These are phyloP conservation scores for Atractosteus spatula DNA, from an alignment of 2,113 vertebrate species.

Conservation along the genomic window DNA sequence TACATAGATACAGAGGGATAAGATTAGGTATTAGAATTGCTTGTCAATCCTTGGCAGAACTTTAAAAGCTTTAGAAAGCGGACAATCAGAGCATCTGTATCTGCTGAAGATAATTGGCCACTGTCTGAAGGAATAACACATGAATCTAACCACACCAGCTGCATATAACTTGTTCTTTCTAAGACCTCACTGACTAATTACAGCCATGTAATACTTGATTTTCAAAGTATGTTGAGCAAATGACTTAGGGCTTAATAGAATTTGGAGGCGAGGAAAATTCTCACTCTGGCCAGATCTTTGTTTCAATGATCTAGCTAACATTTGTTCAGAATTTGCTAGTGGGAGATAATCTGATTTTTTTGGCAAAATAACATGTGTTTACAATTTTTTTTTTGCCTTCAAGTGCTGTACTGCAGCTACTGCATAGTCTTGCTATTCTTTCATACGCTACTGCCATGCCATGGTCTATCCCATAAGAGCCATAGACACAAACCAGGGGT, in stretches of 20 bases:
- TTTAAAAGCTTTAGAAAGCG: conserved; percentile 9
- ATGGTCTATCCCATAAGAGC: not conserved
- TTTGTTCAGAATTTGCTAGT: conserved; percentile 50
- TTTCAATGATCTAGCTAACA: conserved; percentile 19
- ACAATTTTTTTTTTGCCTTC: conserved; percentile 46
- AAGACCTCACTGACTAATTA: conserved; percentile 20
- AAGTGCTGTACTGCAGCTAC: conserved; percentile 39
- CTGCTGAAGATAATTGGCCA: conserved; percentile 18
- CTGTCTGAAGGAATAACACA: conserved; percentile 2
- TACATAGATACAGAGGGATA: not conserved
- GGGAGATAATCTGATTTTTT: conserved; percentile 17
- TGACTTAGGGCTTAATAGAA: conserved; percentile 14
- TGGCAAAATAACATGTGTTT: conserved; percentile 60
- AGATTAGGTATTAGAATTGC: conserved; percentile 13
- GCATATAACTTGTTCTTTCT: conserved; percentile 21
- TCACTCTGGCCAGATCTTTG: conserved; percentile 37
- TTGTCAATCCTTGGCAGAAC: conserved; percentile 13
- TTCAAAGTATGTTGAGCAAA: conserved; percentile 34
- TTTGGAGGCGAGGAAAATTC: conserved; percentile 20
- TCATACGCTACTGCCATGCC: conserved; percentile 28
- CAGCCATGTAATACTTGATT: conserved; percentile 28
- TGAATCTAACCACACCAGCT: conserved; percentile 10
- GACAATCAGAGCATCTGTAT: conserved; percentile 19
- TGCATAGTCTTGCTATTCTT: not conserved
- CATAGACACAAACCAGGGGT: not conserved